A percentile compares a stretch with the other conserved stretches of the same genome.
These are phyloP conservation scores for Enteromius anoplus DNA, from an alignment of 2,797 vertebrate genomes.

Conservation along the genomic window DNA sequence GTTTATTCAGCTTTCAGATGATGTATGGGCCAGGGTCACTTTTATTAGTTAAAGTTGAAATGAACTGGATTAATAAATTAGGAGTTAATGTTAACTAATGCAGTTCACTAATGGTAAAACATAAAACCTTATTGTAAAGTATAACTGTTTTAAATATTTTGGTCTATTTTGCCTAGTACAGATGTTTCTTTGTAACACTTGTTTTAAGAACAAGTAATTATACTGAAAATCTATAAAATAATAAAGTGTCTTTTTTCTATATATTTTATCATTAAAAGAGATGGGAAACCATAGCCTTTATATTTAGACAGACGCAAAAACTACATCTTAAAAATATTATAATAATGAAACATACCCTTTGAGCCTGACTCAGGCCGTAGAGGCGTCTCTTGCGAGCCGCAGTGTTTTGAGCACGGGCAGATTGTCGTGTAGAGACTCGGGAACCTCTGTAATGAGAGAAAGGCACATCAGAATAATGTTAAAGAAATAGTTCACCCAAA, in stretches of 20 bases:
- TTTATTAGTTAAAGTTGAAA: too few species aligned
- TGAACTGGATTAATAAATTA: not conserved
- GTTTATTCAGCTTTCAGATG: too few species aligned
- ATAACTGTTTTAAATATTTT: not conserved
- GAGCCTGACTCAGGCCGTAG: constrained; percentile 33
- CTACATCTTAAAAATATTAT: not conserved
- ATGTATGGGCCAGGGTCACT: too few species aligned
- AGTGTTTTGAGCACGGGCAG: constrained; percentile 56
- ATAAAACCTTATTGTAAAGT: not conserved
- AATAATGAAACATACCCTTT: constrained; percentile 20
- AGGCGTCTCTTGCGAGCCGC: constrained; percentile 61
- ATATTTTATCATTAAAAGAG: not conserved
- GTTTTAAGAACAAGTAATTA: too few species aligned
- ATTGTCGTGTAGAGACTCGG: constrained; percentile 47
- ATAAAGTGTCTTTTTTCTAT: not conserved
- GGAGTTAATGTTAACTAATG: not conserved
- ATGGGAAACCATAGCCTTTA: not conserved
- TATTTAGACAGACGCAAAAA: not conserved
- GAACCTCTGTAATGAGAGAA: constrained; percentile 38
- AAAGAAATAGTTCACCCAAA: not conserved
- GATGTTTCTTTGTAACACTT: not conserved
- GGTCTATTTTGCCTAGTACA: not conserved
- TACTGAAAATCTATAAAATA: too few species aligned
- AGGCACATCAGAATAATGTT: constrained; percentile 51
- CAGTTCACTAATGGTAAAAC: too few species aligned